A percentile compares a stretch with the other conserved stretches of the same genome.
These are phyloP conservation scores for Protosalanx chinensis DNA, from an alignment of 2,797 vertebrate species.

Conservation along the genomic window DNA sequence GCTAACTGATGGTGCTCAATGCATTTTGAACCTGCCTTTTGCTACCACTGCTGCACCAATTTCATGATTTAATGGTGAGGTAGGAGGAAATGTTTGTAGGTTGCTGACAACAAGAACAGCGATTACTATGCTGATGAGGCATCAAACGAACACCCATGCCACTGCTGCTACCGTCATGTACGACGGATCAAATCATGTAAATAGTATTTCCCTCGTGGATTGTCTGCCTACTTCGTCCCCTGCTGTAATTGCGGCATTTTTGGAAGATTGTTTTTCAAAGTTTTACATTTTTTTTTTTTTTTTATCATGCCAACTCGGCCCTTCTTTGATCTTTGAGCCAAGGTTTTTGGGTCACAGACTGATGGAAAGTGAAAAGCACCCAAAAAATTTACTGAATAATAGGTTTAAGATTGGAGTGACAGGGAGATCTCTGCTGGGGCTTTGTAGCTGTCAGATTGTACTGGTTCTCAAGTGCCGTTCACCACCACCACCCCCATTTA, in stretches of 20 bases:
- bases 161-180: background rate
- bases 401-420: background rate
- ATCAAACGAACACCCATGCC: background rate
- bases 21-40: background rate
- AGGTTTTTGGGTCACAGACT: background rate
- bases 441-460: background rate
- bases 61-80: background rate
- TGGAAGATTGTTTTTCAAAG: conserved; percentile 43
- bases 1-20: no score
- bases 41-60: no score
- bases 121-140: background rate
- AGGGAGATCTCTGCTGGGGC: background rate
- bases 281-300: conserved; percentile 36
- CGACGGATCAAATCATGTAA: conserved; percentile 44
- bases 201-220: conserved; percentile 30
- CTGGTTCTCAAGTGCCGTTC: no score
- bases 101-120: background rate
- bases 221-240: conserved; percentile 7
- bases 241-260: conserved; percentile 42
- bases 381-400: background rate
- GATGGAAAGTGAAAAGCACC: background rate
- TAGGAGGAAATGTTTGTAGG: background rate
- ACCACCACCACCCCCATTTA: no score
- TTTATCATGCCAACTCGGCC: background rate
- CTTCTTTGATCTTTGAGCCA: background rate